Evolutionary conservation across 2,113 vertebrate genomes (phyloP), one percentile per base, ranked within the genome.

Genomic region (Morone chrysops): DNA sequence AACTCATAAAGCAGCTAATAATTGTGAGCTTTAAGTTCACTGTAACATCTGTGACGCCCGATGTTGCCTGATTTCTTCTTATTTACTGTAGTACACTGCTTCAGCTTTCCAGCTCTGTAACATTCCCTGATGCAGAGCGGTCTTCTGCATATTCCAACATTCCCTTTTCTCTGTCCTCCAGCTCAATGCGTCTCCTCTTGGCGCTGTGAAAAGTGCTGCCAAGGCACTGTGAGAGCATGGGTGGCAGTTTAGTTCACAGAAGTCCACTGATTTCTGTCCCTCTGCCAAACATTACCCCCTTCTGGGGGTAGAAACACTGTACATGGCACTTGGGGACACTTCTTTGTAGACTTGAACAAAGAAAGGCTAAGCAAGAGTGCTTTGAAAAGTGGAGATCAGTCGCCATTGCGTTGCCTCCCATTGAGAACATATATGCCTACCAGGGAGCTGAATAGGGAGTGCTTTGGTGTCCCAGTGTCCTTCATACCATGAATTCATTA

Each of bases 401-500:
- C 53, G 66, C 20, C 31, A 70, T 69, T 41, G 54, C 6, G 6
- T 77, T 22, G 48, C 45, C 83, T 82, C 82, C 74, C 59, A 40
- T 3, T 74, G 70, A 75, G 66, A 81, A 80, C 13, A 20, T 74
- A 51, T 54, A 53, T 69, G 41, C 47, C 66, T 75, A 76, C 60
- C 68, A 75, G 70, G 81, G 83, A 78, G 81, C 60, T 75, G 57
- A 56, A 73, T 31, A 82, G 74, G 81, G 78, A 81, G 71, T 78
- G 75, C 72, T 88, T 86, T 84, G 80, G 76, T 83, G 80, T 59
- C 60, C 67, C 73, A 63, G 60, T 38, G 85, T 90, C 88, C 91
- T 91, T 99, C 96, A 99, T 85, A 99, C 98, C 98, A 99, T 99
- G 93, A 99, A 99, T 91, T 99, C 98, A 2, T 98, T 98, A 86